Evolutionary conservation across 2,797 vertebrate genomes (phyloP).

Genomic region (Nannoperca obscura): DNA sequence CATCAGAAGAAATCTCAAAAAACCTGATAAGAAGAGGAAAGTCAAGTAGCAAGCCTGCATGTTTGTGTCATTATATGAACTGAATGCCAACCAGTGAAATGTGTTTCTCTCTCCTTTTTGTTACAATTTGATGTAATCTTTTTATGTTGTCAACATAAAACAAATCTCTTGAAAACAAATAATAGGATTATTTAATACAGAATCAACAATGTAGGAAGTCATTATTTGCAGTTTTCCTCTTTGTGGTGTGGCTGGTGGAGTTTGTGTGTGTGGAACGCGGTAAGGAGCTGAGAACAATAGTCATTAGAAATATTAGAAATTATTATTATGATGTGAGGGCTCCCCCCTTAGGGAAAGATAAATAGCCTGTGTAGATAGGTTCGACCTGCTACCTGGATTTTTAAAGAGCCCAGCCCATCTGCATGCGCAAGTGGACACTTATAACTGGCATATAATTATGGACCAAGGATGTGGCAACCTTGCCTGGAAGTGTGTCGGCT

Average conservation of each 20-base stretch:
- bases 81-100: constrained; percentile 4
- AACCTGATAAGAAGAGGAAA: neutral
- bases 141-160: constrained; percentile 14
- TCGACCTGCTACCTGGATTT: constrained; percentile 76
- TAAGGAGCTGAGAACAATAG: constrained; percentile 46
- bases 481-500: constrained; percentile 82
- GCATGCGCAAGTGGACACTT: constrained; percentile 85
- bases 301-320: constrained; percentile 70
- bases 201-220: constrained; percentile 24
- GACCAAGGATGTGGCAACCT: constrained; percentile 87
- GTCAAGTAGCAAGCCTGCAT: neutral
- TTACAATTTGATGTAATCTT: constrained; percentile 20
- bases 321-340: constrained; percentile 61
- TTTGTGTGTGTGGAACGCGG: neutral
- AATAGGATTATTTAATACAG: constrained; percentile 9
- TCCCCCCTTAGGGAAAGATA: constrained; percentile 67
- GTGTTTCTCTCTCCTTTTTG: neutral
- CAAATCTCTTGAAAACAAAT: constrained; percentile 10
- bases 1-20: neutral
- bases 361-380: constrained; percentile 66
- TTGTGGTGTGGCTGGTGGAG: neutral
- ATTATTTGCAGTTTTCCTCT: constrained; percentile 21
- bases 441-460: constrained; percentile 87
- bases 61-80: neutral
- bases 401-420: constrained; percentile 81